Percentiles rank a stretch among this genome's conserved stretches.
Evolutionary conservation across 1,140 invertebrate genomes (phyloP).

Genomic region (Asbolus verrucosus): DNA sequence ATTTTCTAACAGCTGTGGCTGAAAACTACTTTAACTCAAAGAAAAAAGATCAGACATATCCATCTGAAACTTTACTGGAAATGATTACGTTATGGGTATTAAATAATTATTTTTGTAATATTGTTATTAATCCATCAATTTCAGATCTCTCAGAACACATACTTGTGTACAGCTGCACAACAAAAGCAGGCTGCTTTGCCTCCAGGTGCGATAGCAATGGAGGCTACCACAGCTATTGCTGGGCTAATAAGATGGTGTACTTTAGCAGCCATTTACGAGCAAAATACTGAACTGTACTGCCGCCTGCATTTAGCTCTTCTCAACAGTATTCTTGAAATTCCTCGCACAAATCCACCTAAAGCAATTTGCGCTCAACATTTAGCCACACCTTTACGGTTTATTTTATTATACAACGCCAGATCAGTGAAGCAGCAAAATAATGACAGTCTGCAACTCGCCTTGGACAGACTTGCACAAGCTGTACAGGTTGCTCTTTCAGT

Average conservation of each 20-base stretch:
- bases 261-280: constrained; percentile 71
- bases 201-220: constrained; percentile 83
- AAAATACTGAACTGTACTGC: constrained; percentile 69
- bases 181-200: constrained; percentile 77
- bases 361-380: constrained; percentile 72
- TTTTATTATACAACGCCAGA: constrained; percentile 64
- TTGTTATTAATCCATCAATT: too few relatives aligned
- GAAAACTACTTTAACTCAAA: constrained; percentile 75
- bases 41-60: constrained; percentile 66
- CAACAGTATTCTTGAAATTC: constrained; percentile 71
- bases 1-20: constrained; percentile 83
- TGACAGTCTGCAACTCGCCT: constrained; percentile 68
- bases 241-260: constrained; percentile 81
- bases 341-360: constrained; percentile 66
- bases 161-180: constrained; percentile 78
- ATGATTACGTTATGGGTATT: constrained; percentile 75
- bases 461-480: constrained; percentile 82
- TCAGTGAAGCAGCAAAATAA: constrained; percentile 46
- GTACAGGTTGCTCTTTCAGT: constrained; percentile 79
- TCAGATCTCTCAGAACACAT: constrained; percentile 74
- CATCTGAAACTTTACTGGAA: constrained; percentile 72
- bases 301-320: constrained; percentile 75
- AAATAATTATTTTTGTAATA: constrained; percentile 3
- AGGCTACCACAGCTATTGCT: constrained; percentile 82
- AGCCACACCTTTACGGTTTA: constrained; percentile 63